Base-by-base conservation (phyloP, 2,113 vertebrate genomes). In the Nesoenas mayeri region DNA sequence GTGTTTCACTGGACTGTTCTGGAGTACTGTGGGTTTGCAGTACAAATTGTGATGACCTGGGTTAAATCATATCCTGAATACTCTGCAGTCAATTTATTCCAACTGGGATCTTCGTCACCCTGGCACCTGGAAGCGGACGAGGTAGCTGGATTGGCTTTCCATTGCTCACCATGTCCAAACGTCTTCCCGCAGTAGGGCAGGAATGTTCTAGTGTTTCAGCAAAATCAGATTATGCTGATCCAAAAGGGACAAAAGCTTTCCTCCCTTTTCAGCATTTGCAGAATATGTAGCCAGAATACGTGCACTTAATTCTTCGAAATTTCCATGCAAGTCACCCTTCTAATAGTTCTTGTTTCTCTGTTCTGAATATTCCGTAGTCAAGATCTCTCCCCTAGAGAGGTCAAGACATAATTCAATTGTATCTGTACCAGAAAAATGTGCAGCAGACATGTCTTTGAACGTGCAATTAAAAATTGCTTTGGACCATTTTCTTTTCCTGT, bases 381-480 rank as follows among this genome's bases (percentile, higher is more conserved):
- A 69, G 84, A 47, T 91, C 57, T 93, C n/a, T 87, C 15, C 79
- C 13, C 25, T 75, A 40, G 65, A 11, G 36, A 89, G 44, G 56
- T 80, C 77, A 80, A 80, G 77, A 83, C n/a, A 32, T 93, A 78
- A 88, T 92, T 93, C 67, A 26, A 38, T 64, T 90, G 42, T 86
- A 62, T 66, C 77, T 79, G 28, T 75, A 92, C 42, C 34, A 81
- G 75, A 86, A 60, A 83, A 86, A 25, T 22, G 25, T 72, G 50
- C 34, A 70, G 38, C 47, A 74, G 56, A 65, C 18, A 0, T 56
- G 75, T 32, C 60, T 94, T 90, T 91, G 79, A 83, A 90, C 14
- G 25, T 75, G 82, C 82, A 86, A 86, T 96, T 91, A 91, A 92
- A 88, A 92, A 89, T 72, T 92, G 44, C 77, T 92, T 86, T 86